Base-by-base conservation (phyloP, 2,113 vertebrate genomes). In the Desmodus rotundus region DNA sequence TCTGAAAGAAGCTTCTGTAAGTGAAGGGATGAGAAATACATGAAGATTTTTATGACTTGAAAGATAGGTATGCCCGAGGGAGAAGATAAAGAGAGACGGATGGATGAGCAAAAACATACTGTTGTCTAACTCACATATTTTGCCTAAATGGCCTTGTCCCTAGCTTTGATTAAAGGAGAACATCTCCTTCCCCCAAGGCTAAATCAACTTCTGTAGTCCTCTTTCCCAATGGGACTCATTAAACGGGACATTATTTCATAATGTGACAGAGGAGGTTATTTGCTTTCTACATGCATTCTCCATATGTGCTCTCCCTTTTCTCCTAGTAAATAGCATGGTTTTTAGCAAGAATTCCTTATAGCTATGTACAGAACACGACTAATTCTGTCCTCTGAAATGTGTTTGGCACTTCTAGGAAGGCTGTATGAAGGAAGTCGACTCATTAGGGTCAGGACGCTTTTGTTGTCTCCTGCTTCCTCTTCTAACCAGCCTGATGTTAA, bases 181-280 rank as follows among this genome's bases (percentile, higher is more conserved):
- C 3, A 91, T 68, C 8, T 45, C 61, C 10, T 84, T 31, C 4
- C 26, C 43, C 36, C 20, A 28, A 91, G 28, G 61, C 45, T 96
- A 94, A 89, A 86, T 78, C 61, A 67, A 73, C 77, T 85, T 89
- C 58, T 94, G 20, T 67, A 89, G 43, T 87, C 20, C 12, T 67
- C 31, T 91, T 91, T 89, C 41, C 61, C 74, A 90, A 85, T 82
- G 80, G 83, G 4, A 65, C 31, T 95, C 65, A 67, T 63, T 89
- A 89, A 26, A 31, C 20, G 45, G 65, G 56, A 83, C 36, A 26
- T 61, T 83, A 68, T 74, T 92, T 85, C 26, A 28, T 43, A 63
- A 4, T 13, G 16, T 76, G 74, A 92, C 26, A 87, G 45, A 77
- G n/a, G 33, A 95, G 4, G 20, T 7, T 33, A 17, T 11, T 72